Evolutionary conservation across 37 sponge, comb jelly and placozoan species (phyloP), one percentile per base, ranked within the genome.

Genomic region (Cliona cf. orientalis): DNA sequence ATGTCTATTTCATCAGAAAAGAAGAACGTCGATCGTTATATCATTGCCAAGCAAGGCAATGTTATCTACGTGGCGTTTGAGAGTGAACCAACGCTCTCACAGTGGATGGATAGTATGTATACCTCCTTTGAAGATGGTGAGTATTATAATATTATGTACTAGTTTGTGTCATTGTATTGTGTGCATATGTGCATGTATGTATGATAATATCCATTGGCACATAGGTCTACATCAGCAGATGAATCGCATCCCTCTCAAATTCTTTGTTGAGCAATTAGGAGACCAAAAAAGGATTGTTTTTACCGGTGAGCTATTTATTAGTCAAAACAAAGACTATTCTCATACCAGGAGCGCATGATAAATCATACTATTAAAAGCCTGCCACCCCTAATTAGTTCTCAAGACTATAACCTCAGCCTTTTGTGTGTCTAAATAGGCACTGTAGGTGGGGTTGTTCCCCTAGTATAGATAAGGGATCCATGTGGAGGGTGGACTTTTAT

Each of bases 11-110:
- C 64, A 5, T 7, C 60, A 55, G 58, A 53, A 9, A 45, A 25
- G 19, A 59, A 56, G 44, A 39, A 56, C 33, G 40, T 71, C 29
- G 85, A 79, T 21, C 79, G 31, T 1, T 90, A 84, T 46, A 23
- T 84, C n/a, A 90, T 90, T 42, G 90, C 90, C 12, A 79, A 33
- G 41, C 57, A 49, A 45, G 31, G 57, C 3, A 59, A 84, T 29
- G 67, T 34, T 22, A 19, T 84, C 1, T 82, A 66, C 58, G 62
- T 88, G 25, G 89, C 82, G 2, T 88, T 88, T 65, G 46, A n/a
- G 29, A 81, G 89, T 60, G 42, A 80, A 32, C 63, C 63, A 35
- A 45, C 40, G 26, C 31, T 88, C 31, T 46, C 69, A 5, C 55
- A 28, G 26, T 88, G 89, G 89, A 72, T 22, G 28, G 35, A n/a